A percentile compares a stretch with the other conserved stretches of the same genome.
Evolutionary conservation across 2,797 vertebrate genomes (phyloP).

Genomic region (Oreonectes daqikongensis): DNA sequence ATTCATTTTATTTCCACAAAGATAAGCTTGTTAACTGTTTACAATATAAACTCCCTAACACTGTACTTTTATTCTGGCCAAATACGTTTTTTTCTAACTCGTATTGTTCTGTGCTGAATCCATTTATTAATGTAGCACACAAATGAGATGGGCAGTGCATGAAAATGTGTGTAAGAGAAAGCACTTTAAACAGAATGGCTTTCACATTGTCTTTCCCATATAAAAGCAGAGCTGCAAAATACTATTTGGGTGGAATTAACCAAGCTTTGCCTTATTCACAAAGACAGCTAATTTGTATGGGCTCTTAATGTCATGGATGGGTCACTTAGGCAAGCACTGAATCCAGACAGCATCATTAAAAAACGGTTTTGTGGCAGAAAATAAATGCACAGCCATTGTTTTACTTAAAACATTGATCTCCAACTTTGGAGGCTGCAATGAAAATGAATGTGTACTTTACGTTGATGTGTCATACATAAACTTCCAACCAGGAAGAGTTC

Average conservation of each 20-base stretch:
- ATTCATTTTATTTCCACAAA: too few species aligned
- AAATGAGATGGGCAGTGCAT: slow-evolving; percentile 23
- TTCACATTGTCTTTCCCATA: slow-evolving; percentile 32
- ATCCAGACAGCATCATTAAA: slow-evolving; percentile 47
- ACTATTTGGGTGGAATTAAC: neutral
- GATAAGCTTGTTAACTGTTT: too few species aligned
- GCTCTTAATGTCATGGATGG: slow-evolving; percentile 28
- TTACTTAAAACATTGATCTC: neutral
- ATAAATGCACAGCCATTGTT: slow-evolving; percentile 18
- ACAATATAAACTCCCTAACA: neutral
- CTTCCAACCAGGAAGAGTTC: neutral
- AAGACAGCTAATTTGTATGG: slow-evolving; percentile 47
- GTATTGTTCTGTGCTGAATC: slow-evolving; percentile 12
- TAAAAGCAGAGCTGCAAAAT: slow-evolving; percentile 44
- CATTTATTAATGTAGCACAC: slow-evolving; percentile 26
- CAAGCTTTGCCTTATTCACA: slow-evolving; percentile 40
- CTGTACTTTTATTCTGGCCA: neutral
- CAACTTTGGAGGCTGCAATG: neutral
- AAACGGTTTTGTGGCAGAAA: slow-evolving; percentile 3
- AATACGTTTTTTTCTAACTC: neutral
- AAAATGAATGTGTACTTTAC: neutral
- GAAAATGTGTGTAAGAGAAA: slow-evolving; percentile 50
- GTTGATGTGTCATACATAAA: neutral
- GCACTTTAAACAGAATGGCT: slow-evolving; percentile 40
- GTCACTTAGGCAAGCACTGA: slow-evolving; percentile 33